Base-by-base conservation (phyloP, 2,797 vertebrate species). In the Benthosema pterotum region DNA sequence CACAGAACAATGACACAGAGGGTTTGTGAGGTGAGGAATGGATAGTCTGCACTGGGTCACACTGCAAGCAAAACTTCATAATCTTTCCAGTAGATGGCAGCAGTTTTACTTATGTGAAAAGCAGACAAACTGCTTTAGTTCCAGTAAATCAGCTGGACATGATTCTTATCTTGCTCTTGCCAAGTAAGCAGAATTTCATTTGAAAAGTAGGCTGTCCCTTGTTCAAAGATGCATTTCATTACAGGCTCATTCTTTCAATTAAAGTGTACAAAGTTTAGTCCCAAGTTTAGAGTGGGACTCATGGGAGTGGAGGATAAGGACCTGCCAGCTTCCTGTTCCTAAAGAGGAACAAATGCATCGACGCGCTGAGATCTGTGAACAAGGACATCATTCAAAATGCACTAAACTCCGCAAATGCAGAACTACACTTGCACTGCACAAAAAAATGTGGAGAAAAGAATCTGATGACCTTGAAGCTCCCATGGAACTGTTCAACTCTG, bases 11-110 rank as follows among this genome's bases (percentile, higher is more conserved):
- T 38, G 6, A 18, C 9, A 60, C 9, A 11, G 32, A 38, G 32
- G 32, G 32, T 38, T 52, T 28, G n/a, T 62, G 65, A 63, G 57
- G 58, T 52, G 22, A 43, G 7, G 48, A 54, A 25, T 38, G 32
- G 32, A 6, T 45, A 13, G 63, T 47, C 51, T 18, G 64, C 57
- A 64, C 22, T 3, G 70, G 74, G 71, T 78, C 78, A 84, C n/a
- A 84, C n/a, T 63, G 80, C 57, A 32, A 52, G 60, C 56, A 1
- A 57, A 0, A 13, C 11, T 16, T 51, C 57, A 52, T 47, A 48
- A 67, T 77, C 52, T 19, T 0, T 45, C 45, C 88, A 74, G 76
- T 72, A 87, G 87, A 47, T 80, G 83, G 81, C 88, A 82, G 79
- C 71, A 80, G 67, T 49, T 52, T 18, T 45, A 22, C 2, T 7